Conservation (phyloP, 2,888 invertebrate genomes). For the Epistrophella euchroma region DNA sequence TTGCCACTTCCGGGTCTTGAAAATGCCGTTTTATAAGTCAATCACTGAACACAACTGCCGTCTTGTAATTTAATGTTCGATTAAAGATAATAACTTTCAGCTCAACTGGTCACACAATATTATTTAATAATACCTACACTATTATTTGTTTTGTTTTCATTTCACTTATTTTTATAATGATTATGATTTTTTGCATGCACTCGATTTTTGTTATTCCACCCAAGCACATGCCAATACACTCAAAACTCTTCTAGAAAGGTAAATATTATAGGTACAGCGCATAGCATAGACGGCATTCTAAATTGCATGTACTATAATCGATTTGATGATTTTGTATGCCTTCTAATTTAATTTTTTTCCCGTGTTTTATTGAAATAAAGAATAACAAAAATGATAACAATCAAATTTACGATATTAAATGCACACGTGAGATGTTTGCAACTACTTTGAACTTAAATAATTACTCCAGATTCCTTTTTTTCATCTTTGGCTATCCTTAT, state of each 20-base stretch:
- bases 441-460: slow-evolving; percentile 9
- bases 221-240: slow-evolving; percentile 48
- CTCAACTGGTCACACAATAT: slow-evolving; percentile 1
- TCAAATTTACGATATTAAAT: neutral
- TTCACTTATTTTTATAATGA: slow-evolving; percentile 24
- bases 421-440: slow-evolving; percentile 50
- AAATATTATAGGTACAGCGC: slow-evolving; percentile 26
- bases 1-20: slow-evolving; percentile 46
- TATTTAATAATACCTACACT: slow-evolving; percentile 12
- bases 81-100: neutral
- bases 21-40: neutral
- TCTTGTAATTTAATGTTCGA: neutral
- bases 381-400: neutral
- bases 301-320: slow-evolving; percentile 72
- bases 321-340: slow-evolving; percentile 28
- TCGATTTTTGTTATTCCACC: slow-evolving; percentile 26
- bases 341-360: neutral
- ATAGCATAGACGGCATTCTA: slow-evolving; percentile 7
- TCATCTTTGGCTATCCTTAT: neutral
- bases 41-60: slow-evolving; percentile 8
- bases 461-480: neutral
- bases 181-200: slow-evolving; percentile 38
- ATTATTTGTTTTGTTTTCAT: slow-evolving; percentile 55
- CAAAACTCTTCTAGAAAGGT: slow-evolving; percentile 29
- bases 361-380: slow-evolving; percentile 19